These are phyloP conservation scores for Schizothorax lantsangensis DNA, from an alignment of 2,797 vertebrate species.

Conservation along the genomic window DNA sequence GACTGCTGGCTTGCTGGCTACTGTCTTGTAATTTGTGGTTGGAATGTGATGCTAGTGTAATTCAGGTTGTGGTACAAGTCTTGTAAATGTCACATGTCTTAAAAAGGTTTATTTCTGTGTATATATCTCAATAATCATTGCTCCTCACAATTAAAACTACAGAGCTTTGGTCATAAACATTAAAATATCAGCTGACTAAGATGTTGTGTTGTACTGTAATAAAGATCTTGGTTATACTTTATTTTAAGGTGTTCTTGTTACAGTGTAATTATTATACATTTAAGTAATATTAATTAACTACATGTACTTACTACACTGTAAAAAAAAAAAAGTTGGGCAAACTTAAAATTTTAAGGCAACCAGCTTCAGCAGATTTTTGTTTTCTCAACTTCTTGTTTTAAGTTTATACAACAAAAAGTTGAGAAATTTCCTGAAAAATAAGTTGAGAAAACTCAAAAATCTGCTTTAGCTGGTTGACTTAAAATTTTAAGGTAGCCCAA, in stretches of 20 bases:
- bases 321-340: no score
- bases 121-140: neutral
- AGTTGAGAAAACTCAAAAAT: no score
- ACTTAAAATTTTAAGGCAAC: no score
- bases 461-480: no score
- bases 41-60: neutral
- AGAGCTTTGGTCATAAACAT: neutral
- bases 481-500: no score
- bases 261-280: neutral
- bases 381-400: no score
- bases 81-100: no score
- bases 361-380: no score
- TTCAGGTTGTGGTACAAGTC: neutral
- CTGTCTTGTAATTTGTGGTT: neutral
- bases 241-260: no score
- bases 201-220: neutral
- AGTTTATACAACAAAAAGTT: no score
- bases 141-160: neutral
- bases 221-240: neutral
- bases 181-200: neutral
- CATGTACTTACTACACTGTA: no score
- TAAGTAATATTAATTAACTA: neutral
- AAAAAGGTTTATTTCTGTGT: neutral
- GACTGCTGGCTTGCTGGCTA: neutral
- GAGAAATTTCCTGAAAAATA: no score